These are phyloP conservation scores for Drosophila littoralis DNA, from an alignment of 1,140 invertebrate species.

Conservation along the genomic window DNA sequence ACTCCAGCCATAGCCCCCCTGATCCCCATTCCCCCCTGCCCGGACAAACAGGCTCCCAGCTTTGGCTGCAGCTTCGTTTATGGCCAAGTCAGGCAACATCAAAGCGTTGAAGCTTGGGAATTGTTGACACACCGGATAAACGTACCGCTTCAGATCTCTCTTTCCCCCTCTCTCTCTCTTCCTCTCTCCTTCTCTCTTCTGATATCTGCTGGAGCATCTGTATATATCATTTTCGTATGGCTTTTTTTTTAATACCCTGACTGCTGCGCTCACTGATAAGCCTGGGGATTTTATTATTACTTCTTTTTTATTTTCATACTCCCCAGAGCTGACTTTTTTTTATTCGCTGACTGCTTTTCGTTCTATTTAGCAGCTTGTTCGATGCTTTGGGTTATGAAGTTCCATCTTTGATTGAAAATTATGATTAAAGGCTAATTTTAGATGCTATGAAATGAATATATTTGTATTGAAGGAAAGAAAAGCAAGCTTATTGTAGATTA, in stretches of 20 bases:
- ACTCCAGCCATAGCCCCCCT: constrained; percentile 6
- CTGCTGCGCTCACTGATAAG: constrained; percentile 72
- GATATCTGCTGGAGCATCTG: background rate
- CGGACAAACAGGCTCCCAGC: constrained; percentile 1
- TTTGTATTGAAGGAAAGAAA: too few relatives aligned
- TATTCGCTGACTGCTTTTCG: constrained; percentile 29
- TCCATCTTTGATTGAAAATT: constrained; percentile 27
- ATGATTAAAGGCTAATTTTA: constrained; percentile 28
- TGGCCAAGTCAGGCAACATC: constrained; percentile 57
- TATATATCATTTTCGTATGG: constrained; percentile 25
- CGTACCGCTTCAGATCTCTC: constrained; percentile 38
- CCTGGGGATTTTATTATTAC: constrained; percentile 76
- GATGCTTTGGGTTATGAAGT: constrained; percentile 39
- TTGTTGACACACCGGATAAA: constrained; percentile 83
- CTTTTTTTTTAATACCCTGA: constrained; percentile 64
- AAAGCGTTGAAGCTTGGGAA: constrained; percentile 83
- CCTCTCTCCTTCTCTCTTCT: constrained; percentile 27
- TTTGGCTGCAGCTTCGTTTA: constrained; percentile 14
- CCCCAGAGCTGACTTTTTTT: constrained; percentile 37
- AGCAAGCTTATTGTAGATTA: too few relatives aligned
- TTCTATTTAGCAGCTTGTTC: constrained; percentile 39
- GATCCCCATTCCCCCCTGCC: background rate
- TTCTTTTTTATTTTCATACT: constrained; percentile 49
- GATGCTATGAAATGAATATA: too few relatives aligned
- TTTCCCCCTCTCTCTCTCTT: constrained; percentile 21